These are phyloP conservation scores for Rutilus rutilus DNA, from an alignment of 2,113 vertebrate genomes.

Conservation along the genomic window DNA sequence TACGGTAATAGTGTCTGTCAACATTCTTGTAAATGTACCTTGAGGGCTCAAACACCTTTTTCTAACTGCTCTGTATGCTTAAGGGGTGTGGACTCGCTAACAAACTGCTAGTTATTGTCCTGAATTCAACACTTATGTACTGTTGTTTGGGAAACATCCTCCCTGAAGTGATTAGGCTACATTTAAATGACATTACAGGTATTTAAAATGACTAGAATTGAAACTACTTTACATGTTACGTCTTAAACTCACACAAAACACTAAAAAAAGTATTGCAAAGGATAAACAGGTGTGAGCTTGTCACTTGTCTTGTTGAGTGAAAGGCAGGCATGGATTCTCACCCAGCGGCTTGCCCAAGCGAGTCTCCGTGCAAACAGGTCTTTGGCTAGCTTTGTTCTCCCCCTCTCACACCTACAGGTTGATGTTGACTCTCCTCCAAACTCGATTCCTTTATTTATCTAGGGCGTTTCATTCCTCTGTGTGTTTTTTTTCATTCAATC, in stretches of 20 bases:
- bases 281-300: constrained; percentile 51
- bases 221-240: constrained; percentile 27
- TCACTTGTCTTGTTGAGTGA: constrained; percentile 48
- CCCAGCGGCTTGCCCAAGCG: constrained; percentile 55
- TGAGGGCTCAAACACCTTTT: constrained; percentile 13
- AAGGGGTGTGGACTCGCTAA: not conserved
- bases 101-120: not conserved
- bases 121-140: not conserved
- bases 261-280: not conserved
- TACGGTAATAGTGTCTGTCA: not conserved
- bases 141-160: not conserved
- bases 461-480: constrained; percentile 53
- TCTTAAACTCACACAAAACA: constrained; percentile 28
- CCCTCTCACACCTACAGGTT: constrained; percentile 51
- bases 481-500: constrained; percentile 44
- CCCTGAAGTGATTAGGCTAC: not conserved
- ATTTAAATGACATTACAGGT: not conserved
- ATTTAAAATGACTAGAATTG: not conserved
- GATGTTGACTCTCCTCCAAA: constrained; percentile 56
- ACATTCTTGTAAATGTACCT: constrained; percentile 4
- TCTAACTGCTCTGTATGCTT: not conserved
- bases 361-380: constrained; percentile 51
- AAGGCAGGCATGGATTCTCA: constrained; percentile 47
- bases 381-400: constrained; percentile 51
- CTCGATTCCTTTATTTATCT: constrained; percentile 56